A percentile compares a stretch with the other conserved stretches of the same genome.
These are phyloP conservation scores for Alviniconcha strummeri DNA, from an alignment of 2,888 invertebrate species.

Conservation along the genomic window DNA sequence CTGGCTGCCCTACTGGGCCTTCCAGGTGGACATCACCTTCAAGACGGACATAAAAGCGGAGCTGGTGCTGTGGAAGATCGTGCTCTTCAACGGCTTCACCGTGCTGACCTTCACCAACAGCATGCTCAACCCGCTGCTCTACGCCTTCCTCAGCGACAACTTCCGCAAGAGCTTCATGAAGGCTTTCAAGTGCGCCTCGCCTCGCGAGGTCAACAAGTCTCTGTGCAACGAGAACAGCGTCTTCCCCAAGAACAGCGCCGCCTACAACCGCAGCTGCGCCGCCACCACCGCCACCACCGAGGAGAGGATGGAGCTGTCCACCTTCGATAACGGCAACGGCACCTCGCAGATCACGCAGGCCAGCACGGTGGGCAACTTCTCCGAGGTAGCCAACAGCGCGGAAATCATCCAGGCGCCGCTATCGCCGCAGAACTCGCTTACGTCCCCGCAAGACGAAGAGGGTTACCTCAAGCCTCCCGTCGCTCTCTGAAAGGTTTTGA, in stretches of 20 bases:
- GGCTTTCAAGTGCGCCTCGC: conserved; percentile 67
- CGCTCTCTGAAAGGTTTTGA: conserved; percentile 9
- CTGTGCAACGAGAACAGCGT: conserved; percentile 59
- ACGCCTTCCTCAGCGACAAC: conserved; percentile 72
- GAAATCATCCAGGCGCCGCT: background rate
- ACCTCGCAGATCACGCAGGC: background rate
- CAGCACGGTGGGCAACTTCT: conserved; percentile 1
- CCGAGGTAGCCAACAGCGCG: background rate
- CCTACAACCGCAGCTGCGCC: conserved; percentile 35
- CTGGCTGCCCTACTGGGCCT: conserved; percentile 72
- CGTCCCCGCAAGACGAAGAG: conserved; percentile 31
- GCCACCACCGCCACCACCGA: conserved; percentile 38
- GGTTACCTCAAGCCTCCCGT: conserved; percentile 37
- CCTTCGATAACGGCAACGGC: conserved; percentile 34
- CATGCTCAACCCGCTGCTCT: conserved; percentile 71
- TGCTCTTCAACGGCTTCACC: conserved; percentile 67
- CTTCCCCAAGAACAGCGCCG: conserved; percentile 53
- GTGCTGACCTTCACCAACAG: conserved; percentile 71
- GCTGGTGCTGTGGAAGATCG: conserved; percentile 48
- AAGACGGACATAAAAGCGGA: conserved; percentile 25
- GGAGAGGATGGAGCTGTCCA: conserved; percentile 42
- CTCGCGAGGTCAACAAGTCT: conserved; percentile 55
- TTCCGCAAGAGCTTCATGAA: conserved; percentile 71
- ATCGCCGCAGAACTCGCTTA: background rate
- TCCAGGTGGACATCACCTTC: conserved; percentile 65